These are phyloP conservation scores for Anabacerthia variegaticeps DNA, from an alignment of 2,797 vertebrate species.

Conservation along the genomic window DNA sequence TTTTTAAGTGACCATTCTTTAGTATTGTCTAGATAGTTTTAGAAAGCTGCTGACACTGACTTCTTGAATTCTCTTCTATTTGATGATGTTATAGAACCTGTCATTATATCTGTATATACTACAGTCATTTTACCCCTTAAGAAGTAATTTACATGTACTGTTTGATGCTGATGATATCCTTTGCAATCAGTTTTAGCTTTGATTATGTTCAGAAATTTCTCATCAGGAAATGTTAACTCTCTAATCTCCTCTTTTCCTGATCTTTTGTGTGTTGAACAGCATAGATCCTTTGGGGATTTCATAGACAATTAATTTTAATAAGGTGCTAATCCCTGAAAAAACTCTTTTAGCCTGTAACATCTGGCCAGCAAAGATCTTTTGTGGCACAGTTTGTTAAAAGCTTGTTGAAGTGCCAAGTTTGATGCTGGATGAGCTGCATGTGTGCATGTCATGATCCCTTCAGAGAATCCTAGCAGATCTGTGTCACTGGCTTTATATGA, in stretches of 20 bases:
- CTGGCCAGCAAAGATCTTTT: not conserved
- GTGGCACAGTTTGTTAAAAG: not conserved
- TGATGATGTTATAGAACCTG: not conserved
- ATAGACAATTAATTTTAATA: not conserved
- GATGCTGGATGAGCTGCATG: not conserved
- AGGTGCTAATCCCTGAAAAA: not conserved
- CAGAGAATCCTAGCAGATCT: not conserved
- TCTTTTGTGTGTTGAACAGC: not conserved
- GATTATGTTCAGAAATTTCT: not conserved
- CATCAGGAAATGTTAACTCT: not conserved
- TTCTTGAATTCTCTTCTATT: not conserved
- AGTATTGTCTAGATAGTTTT: not conserved
- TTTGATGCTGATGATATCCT: not conserved
- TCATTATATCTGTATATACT: not conserved
- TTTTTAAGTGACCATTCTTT: not conserved
- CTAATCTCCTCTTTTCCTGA: not conserved
- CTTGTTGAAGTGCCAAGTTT: not conserved
- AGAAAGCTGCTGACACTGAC: not conserved
- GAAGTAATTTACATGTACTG: not conserved
- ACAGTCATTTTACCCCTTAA: not conserved
- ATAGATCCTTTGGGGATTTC: not conserved
- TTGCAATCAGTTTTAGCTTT: not conserved
- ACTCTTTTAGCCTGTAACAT: not conserved
- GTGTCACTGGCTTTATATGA: not conserved
- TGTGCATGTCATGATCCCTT: accelerated